Percentiles rank a stretch among this genome's conserved stretches.
Evolutionary conservation across 2,797 vertebrate species (phyloP).

Genomic region (Poecilia picta): DNA sequence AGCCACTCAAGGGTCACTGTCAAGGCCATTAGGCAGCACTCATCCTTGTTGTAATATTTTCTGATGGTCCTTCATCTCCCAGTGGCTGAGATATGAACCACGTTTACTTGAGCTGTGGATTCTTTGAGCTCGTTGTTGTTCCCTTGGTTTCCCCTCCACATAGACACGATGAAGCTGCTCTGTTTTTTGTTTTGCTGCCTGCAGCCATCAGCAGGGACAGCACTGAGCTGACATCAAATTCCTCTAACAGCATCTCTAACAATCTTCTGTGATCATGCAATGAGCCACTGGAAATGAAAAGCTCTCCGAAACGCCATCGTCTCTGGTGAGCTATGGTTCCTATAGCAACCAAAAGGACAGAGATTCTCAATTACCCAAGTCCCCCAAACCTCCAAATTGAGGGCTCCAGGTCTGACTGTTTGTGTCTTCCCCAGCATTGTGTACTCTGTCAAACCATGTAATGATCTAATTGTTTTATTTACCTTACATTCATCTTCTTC

Average conservation of each 20-base stretch:
- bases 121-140: neutral
- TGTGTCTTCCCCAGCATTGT: neutral
- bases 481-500: neutral
- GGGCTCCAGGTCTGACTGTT: neutral
- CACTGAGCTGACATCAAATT: neutral
- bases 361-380: constrained; percentile 2
- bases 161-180: neutral
- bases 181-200: neutral
- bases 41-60: neutral
- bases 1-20: too few relatives aligned
- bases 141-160: neutral
- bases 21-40: neutral
- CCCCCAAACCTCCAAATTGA: neutral
- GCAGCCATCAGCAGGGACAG: neutral
- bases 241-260: neutral
- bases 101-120: neutral
- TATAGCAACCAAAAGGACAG: constrained; percentile 3
- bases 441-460: neutral
- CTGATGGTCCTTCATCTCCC: neutral
- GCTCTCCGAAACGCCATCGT: neutral
- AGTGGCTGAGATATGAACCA: neutral
- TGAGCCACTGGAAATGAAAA: constrained; percentile 58
- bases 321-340: neutral
- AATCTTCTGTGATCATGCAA: neutral
- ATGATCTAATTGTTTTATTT: neutral